A percentile compares a stretch with the other conserved stretches of the same genome.
Conservation (phyloP, 2,113 vertebrate species). For the Bagarius yarrelli region DNA sequence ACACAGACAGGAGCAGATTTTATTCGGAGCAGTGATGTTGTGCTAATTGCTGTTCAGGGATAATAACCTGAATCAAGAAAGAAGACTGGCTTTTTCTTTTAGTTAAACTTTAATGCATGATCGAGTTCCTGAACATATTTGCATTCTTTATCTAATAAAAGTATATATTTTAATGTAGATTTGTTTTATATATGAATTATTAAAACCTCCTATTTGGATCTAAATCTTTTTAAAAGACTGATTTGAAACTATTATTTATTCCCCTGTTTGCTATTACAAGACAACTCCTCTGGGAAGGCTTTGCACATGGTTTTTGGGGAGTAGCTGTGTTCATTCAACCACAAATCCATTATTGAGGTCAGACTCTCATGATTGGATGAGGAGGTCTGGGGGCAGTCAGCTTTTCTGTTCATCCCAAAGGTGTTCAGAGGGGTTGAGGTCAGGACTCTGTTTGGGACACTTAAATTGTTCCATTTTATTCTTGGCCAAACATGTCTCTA, state of each 20-base stretch:
- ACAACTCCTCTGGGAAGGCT: background rate
- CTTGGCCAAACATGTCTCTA: background rate
- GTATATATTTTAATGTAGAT: background rate
- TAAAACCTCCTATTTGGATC: background rate
- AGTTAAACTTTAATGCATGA: background rate
- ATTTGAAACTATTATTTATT: background rate
- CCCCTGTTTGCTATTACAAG: background rate
- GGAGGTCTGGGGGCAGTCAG: background rate
- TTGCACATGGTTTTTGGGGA: background rate
- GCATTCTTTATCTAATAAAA: background rate
- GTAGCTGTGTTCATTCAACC: background rate
- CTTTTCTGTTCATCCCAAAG: background rate
- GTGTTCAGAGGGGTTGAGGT: background rate
- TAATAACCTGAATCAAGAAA: constrained; percentile 15
- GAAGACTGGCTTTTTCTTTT: background rate
- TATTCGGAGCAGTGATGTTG: constrained; percentile 23
- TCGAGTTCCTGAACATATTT: background rate
- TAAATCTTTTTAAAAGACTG: background rate
- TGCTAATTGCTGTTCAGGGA: constrained; percentile 11
- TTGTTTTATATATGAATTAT: background rate
- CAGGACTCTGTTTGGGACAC: background rate
- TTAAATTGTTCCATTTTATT: background rate
- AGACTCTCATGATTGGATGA: background rate
- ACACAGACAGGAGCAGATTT: constrained; percentile 34
- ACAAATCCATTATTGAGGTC: background rate